Conservation (phyloP, 2,888 invertebrate species). For the Dasypogon diadema region DNA sequence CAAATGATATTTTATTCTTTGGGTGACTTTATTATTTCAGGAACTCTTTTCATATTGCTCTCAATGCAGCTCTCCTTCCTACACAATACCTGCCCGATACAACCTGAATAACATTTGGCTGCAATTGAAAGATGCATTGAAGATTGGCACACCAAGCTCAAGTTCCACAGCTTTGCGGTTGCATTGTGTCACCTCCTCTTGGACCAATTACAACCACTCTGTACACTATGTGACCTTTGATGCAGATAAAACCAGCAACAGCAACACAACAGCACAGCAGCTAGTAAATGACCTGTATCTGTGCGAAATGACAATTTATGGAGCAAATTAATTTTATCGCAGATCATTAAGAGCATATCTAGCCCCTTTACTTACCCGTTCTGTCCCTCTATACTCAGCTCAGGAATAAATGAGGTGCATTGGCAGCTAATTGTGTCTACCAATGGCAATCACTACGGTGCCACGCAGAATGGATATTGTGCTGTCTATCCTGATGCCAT, state of each 20-base stretch:
- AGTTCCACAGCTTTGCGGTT: constrained; percentile 13
- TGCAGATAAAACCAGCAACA: constrained; percentile 11
- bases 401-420: constrained; percentile 39
- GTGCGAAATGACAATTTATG: constrained; percentile 42
- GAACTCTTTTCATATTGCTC: constrained; percentile 21
- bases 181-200: constrained; percentile 34
- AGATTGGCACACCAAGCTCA: background rate
- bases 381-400: background rate
- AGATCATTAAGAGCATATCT: constrained; percentile 42
- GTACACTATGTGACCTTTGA: constrained; percentile 16
- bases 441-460: constrained; percentile 31
- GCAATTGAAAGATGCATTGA: background rate
- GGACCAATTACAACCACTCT: constrained; percentile 30
- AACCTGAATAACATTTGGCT: background rate
- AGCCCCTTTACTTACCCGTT: background rate
- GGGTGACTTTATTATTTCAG: constrained; percentile 26
- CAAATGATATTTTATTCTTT: constrained; percentile 16
- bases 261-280: background rate
- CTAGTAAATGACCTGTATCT: constrained; percentile 44
- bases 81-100: too few species aligned
- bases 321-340: constrained; percentile 44
- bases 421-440: constrained; percentile 44
- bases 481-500: background rate
- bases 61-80: constrained; percentile 5
- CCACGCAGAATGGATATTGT: constrained; percentile 23